These are phyloP conservation scores for Heliothis peltigera DNA, from an alignment of 2,888 invertebrate species.

Conservation along the genomic window DNA sequence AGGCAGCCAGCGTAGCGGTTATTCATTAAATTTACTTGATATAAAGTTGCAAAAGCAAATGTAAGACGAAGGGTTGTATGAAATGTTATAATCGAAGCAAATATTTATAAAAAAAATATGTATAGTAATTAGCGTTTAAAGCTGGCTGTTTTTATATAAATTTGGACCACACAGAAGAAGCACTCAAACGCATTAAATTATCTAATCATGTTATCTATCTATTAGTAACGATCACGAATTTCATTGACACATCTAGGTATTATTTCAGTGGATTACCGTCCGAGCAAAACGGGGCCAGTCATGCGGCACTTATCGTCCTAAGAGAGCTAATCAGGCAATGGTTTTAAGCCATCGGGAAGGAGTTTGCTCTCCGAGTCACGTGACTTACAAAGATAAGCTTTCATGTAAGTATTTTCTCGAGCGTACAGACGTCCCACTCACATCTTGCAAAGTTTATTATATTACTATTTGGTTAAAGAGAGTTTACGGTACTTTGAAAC, in stretches of 20 bases:
- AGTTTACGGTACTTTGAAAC: conserved; percentile 18
- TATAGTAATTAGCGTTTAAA: too few species aligned
- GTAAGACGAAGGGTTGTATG: background rate
- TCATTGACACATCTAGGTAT: conserved; percentile 43
- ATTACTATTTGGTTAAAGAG: conserved; percentile 25
- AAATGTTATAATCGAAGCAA: background rate
- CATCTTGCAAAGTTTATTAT: conserved; percentile 49
- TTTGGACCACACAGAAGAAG: conserved; percentile 21
- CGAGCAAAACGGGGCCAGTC: conserved; percentile 36
- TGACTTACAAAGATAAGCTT: conserved; percentile 47
- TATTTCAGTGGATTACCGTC: conserved; percentile 46
- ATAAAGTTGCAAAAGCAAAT: conserved; percentile 20
- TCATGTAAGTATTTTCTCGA: conserved; percentile 40
- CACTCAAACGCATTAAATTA: conserved; percentile 29
- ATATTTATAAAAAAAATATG: background rate
- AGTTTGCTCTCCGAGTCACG: conserved; percentile 48
- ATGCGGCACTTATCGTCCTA: conserved; percentile 50
- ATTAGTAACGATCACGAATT: conserved; percentile 40
- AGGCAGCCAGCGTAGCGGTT: conserved; percentile 2
- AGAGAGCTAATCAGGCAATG: conserved; percentile 50
- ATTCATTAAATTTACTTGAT: conserved; percentile 17
- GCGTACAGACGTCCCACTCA: conserved; percentile 36
- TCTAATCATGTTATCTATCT: conserved; percentile 42
- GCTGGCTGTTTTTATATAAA: background rate
- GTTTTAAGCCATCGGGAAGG: conserved; percentile 36